Evolutionary conservation across 2,113 vertebrate genomes (phyloP), one percentile per base, ranked within the genome.

Genomic region (Lampris incognitus): DNA sequence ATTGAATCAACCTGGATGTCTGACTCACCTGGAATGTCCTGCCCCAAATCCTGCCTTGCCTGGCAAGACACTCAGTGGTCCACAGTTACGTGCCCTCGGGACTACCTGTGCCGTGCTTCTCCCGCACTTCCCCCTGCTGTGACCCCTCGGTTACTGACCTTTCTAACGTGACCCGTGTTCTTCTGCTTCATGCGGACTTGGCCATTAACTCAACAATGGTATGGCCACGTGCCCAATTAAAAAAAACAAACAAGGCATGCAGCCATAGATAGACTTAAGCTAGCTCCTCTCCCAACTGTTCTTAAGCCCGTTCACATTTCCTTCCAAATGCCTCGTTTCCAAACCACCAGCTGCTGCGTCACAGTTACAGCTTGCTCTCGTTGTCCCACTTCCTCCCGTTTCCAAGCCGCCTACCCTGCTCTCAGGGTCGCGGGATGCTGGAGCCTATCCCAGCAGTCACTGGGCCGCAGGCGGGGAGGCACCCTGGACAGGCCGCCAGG

Each of bases 281-380:
- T 11, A 39, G 49, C 72, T 84, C 50, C 57, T 52, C 58, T 42
- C 69, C 84, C 87, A 88, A 82, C 74, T 89, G 86, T 69, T 83
- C 75, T 54, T 55, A 83, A 83, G 55, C 81, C 79, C 79, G 87
- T 79, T 74, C 78, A 38, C 65, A 61, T 82, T 48, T 66, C 74
- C 52, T 64, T 57, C 50, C 9, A 0, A 9, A 73, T 79, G 65
- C 78, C 85, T 75, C 60, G 37, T 46, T 24, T 58, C 49, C 68
- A 78, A 84, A 65, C 70, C 81, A 66, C 55, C 70, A 64, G 67
- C 80, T 63, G 11, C 57, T 38, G 40, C 77, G 54, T 69, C 69
- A 67, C 80, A 84, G 66, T 75, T 84, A 82, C 76, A 81, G 52
- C 69, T 78, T 80, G 73, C 65, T 69, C 62, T 65, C 72, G 64